Percentiles rank a stretch among this genome's conserved stretches.
phyloP scores from a whole-genome alignment of 2,113 vertebrate species.

The Loxodonta africana region DNA sequence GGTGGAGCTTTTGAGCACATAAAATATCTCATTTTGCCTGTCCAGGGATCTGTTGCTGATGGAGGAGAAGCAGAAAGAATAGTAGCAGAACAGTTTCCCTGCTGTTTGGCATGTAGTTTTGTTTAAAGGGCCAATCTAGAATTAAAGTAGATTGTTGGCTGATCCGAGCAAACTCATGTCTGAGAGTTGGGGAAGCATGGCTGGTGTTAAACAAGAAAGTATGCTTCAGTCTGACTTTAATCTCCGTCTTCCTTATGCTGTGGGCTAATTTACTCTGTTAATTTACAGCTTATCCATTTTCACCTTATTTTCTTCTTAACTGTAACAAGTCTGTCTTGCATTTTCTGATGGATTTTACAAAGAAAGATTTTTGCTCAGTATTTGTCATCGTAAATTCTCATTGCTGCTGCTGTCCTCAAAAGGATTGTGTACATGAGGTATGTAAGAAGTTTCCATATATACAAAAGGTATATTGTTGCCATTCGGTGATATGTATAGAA shows the following conservation, averaged over 20 bases:
- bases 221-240: conserved; percentile 80
- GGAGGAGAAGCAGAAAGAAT: conserved; percentile 54
- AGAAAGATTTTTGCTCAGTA: conserved; percentile 89
- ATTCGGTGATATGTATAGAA: not conserved
- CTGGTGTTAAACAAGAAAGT: conserved; percentile 67
- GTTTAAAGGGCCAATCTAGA: not conserved
- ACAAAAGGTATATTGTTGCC: conserved; percentile 30
- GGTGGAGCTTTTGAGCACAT: conserved; percentile 82
- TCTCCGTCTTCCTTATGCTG: conserved; percentile 86
- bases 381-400: conserved; percentile 91
- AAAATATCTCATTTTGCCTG: conserved; percentile 77
- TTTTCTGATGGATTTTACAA: conserved; percentile 90
- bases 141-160: conserved; percentile 61
- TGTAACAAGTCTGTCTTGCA: conserved; percentile 47
- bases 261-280: conserved; percentile 83
- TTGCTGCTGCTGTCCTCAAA: conserved; percentile 90
- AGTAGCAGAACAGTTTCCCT: conserved; percentile 15
- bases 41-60: conserved; percentile 37
- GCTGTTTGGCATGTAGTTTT: conserved; percentile 36
- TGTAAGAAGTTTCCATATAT: conserved; percentile 76
- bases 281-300: not conserved
- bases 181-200: conserved; percentile 79
- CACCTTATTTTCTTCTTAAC: conserved; percentile 22
- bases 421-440: conserved; percentile 89
- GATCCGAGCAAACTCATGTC: conserved; percentile 75